Percentiles rank a stretch among this genome's conserved stretches.
Conservation (phyloP, 2,888 invertebrate species). For the Monoplex corrugatus region DNA sequence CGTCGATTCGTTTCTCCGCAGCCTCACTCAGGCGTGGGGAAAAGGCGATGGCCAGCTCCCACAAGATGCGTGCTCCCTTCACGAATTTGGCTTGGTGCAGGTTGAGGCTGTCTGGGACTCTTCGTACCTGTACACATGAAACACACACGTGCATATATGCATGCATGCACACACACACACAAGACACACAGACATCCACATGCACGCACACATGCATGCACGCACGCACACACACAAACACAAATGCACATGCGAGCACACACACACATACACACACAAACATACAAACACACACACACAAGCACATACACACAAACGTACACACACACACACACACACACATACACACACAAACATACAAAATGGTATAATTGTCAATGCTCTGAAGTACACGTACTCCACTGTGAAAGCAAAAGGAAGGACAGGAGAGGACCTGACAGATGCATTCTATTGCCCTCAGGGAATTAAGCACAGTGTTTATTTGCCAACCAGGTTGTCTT, state of each 20-base stretch:
- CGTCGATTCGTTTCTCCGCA: slow-evolving; percentile 64
- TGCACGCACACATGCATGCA: not conserved
- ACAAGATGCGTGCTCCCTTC: slow-evolving; percentile 68
- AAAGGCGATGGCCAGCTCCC: slow-evolving; percentile 76
- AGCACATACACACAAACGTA: too few relatives aligned
- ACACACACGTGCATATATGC: not conserved
- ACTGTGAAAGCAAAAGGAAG: too few relatives aligned
- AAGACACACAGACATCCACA: not conserved
- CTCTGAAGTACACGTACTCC: too few relatives aligned
- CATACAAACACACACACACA: too few relatives aligned
- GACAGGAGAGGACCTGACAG: too few relatives aligned
- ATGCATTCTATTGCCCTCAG: too few relatives aligned
- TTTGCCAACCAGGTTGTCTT: too few relatives aligned
- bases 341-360: too few relatives aligned
- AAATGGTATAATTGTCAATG: too few relatives aligned
- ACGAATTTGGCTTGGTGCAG: slow-evolving; percentile 70
- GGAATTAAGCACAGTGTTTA: too few relatives aligned
- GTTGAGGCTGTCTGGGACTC: slow-evolving; percentile 62
- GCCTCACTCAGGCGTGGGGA: slow-evolving; percentile 71
- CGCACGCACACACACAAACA: not conserved
- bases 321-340: too few relatives aligned
- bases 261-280: too few relatives aligned
- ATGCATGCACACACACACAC: not conserved
- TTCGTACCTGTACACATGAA: slow-evolving; percentile 35
- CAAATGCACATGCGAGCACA: not conserved